Evolutionary conservation across 1,140 invertebrate genomes (phyloP).

Genomic region (Bombus fervidus): DNA sequence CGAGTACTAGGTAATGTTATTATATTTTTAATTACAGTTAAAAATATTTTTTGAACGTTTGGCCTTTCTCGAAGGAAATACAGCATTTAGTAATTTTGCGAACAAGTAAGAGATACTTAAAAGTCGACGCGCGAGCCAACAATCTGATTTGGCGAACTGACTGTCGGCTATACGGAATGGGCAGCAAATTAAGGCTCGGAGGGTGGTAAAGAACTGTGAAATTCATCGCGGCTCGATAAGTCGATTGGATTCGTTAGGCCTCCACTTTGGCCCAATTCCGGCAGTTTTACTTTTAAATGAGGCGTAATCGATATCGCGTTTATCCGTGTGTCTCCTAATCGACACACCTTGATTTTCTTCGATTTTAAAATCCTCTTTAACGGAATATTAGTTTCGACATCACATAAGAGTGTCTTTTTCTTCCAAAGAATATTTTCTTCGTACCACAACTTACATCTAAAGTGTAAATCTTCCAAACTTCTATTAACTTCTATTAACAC

Average conservation of each 20-base stretch:
- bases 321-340: neutral
- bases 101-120: neutral
- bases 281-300: constrained; percentile 42
- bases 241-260: constrained; percentile 48
- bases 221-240: constrained; percentile 44
- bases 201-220: constrained; percentile 31
- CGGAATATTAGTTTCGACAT: too few species aligned
- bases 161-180: constrained; percentile 24
- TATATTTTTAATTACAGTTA: neutral
- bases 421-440: too few species aligned
- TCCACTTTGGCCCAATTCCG: constrained; percentile 47
- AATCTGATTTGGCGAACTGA: constrained; percentile 34
- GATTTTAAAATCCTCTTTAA: neutral
- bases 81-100: neutral
- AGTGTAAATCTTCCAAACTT: too few species aligned
- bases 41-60: neutral
- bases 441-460: too few species aligned
- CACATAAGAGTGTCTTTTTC: too few species aligned
- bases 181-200: constrained; percentile 10
- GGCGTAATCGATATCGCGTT: constrained; percentile 40
- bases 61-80: neutral
- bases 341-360: neutral
- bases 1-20: too few species aligned
- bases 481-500: too few species aligned
- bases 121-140: neutral